Base-by-base conservation (phyloP, 2,797 vertebrate genomes). In the Liparis tanakae region DNA sequence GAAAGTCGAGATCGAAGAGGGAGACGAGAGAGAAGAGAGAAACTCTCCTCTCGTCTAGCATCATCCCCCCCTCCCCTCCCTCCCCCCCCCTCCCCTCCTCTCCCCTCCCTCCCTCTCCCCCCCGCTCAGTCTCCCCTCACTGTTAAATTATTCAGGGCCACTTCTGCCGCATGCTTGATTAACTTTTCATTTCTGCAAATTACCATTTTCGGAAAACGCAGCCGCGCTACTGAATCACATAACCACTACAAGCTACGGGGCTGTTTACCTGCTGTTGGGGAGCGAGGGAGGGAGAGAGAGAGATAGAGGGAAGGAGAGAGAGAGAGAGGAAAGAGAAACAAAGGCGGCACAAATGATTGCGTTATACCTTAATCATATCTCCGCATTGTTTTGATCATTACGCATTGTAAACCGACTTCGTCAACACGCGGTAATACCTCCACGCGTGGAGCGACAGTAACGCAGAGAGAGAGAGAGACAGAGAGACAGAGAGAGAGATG, bases 121-220 rank as follows among this genome's bases (percentile, higher is more conserved):
- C 62, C 50, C 58, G 18, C 84, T 78, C 84, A 53, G 63, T 67
- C 78, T 75, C 75, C 74, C 84, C 76, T 68, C 80, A 44, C 92
- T 94, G 89, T 89, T 96, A 94, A 96, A 96, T 96, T 96, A 96
- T 96, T 96, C 94, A 95, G 92, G 92, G 93, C 91, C 93, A 93
- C 90, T 93, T 93, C 94, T 91, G 88, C 93, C 94, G 86, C 91
- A 94, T 83, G 91, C 95, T 95, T 96, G 96, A 96, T 97, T 96
- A 96, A 95, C 94, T 95, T 97, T 97, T 96, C 95, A 97, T 97
- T 97, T 96, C 95, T 94, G 93, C 94, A 95, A 96, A 96, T 96
- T 95, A 95, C 88, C 93, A 93, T 85, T 51, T 30, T 89, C 89
- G 89, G 91, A 93, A 93, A 91, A 92, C 86, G 90, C 93, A 30